Conservation (phyloP, 2,797 vertebrate genomes). For the Poeciliopsis presidionis region DNA sequence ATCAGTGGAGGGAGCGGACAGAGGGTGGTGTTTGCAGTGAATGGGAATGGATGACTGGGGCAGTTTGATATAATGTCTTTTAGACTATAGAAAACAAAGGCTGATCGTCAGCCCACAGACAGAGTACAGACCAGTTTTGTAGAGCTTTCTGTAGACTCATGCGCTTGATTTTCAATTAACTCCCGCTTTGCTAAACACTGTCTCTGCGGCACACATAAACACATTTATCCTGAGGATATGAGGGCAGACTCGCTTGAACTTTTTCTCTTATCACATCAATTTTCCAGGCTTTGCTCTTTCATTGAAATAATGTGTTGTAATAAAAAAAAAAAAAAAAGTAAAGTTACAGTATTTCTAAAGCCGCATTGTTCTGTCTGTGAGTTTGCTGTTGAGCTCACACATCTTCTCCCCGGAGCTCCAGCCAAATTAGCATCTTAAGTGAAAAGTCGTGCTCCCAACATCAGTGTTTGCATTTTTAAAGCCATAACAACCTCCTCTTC, state of each 20-base stretch:
- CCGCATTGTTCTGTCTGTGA: conserved; percentile 44
- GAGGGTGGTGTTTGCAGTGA: conserved; percentile 64
- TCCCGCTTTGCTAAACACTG: conserved; percentile 13
- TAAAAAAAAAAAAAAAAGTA: conserved; percentile 1
- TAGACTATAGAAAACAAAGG: conserved; percentile 69
- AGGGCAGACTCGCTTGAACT: background rate
- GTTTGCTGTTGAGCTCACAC: conserved; percentile 50
- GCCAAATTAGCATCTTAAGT: conserved; percentile 71
- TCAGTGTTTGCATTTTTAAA: conserved; percentile 38
- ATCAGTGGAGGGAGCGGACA: conserved; percentile 59
- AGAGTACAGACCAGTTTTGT: conserved; percentile 47
- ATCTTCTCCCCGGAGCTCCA: conserved; percentile 44
- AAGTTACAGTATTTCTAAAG: conserved; percentile 39
- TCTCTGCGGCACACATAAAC: background rate
- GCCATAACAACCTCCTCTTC: conserved; percentile 19
- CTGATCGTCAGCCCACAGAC: conserved; percentile 55
- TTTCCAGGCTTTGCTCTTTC: background rate
- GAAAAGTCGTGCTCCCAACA: conserved; percentile 44
- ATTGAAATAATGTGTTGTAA: conserved; percentile 10
- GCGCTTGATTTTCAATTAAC: conserved; percentile 43
- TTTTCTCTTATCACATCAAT: background rate
- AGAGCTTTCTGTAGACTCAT: conserved; percentile 32
- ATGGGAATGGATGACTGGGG: conserved; percentile 74
- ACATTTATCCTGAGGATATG: conserved; percentile 3
- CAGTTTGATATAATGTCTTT: conserved; percentile 75